These are phyloP conservation scores for Micrastur ruficollis DNA, from an alignment of 2,797 vertebrate species.

Conservation along the genomic window DNA sequence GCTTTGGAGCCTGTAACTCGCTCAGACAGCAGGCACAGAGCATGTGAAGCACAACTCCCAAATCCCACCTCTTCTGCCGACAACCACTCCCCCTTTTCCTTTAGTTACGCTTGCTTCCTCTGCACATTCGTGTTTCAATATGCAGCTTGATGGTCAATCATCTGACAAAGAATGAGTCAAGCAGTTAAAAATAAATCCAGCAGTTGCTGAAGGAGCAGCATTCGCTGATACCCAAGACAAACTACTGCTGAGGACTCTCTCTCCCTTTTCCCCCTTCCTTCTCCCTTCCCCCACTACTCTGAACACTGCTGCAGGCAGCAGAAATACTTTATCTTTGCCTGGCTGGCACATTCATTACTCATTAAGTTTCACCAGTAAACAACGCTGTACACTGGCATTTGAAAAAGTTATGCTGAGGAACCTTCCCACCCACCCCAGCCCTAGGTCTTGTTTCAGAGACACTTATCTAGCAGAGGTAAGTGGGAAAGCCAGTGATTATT, in stretches of 20 bases:
- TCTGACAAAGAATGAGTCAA: constrained; percentile 79
- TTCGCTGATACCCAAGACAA: constrained; percentile 63
- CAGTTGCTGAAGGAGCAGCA: constrained; percentile 69
- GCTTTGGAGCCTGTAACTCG: background rate
- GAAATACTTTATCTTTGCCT: constrained; percentile 13
- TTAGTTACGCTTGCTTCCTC: constrained; percentile 43
- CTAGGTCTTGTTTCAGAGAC: background rate
- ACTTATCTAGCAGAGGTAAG: background rate
- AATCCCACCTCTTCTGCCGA: constrained; percentile 67
- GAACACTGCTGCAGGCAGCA: constrained; percentile 5
- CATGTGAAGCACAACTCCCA: constrained; percentile 24
- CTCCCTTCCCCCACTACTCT: background rate
- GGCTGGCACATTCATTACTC: constrained; percentile 12
- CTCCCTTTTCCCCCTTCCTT: background rate
- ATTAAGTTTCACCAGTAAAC: constrained; percentile 16
- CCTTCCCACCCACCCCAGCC: background rate
- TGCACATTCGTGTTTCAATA: constrained; percentile 30
- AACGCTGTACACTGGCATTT: background rate
- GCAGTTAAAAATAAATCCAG: constrained; percentile 81
- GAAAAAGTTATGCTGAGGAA: background rate
- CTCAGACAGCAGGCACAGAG: constrained; percentile 45
- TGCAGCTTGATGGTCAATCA: constrained; percentile 72
- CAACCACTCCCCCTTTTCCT: constrained; percentile 44
- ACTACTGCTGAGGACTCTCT: constrained; percentile 17
- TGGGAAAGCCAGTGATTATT: background rate